Conservation (phyloP, 2,888 invertebrate genomes). For the Chaetogeoica ovagalla region DNA sequence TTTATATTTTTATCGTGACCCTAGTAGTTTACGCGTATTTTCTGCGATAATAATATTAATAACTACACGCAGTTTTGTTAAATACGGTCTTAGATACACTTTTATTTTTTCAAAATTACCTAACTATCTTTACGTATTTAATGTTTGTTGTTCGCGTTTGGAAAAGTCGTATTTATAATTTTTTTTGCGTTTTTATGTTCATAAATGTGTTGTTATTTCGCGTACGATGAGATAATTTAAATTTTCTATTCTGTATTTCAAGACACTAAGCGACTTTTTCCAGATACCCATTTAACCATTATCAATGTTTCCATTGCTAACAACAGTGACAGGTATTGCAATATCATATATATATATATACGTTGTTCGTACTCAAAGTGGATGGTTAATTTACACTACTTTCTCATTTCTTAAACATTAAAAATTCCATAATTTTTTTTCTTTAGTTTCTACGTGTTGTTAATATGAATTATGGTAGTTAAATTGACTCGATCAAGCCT, state of each 20-base stretch:
- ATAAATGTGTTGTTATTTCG: too few relatives aligned
- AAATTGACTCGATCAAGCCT: background rate
- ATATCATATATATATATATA: conserved; percentile 30
- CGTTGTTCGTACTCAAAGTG: conserved; percentile 18
- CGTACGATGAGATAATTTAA: too few relatives aligned
- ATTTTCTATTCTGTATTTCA: too few relatives aligned
- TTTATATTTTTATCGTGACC: background rate
- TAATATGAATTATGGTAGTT: background rate
- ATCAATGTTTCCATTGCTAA: conserved; percentile 21
- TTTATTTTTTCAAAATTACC: background rate
- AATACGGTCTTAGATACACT: background rate
- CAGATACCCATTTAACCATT: conserved; percentile 1
- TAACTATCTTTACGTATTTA: too few relatives aligned
- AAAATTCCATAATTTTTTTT: conserved; percentile 9
- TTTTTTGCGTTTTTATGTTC: too few relatives aligned
- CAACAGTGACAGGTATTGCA: conserved; percentile 19
- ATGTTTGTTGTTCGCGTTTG: too few relatives aligned
- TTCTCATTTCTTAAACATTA: conserved; percentile 11
- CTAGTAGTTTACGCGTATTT: background rate
- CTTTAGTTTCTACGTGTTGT: background rate
- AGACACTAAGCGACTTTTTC: background rate
- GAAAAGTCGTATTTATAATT: too few relatives aligned
- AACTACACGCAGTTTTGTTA: background rate
- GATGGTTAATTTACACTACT: conserved; percentile 17
- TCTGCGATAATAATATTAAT: background rate